Conservation (phyloP, 1,140 invertebrate species). For the Aethina tumida region DNA sequence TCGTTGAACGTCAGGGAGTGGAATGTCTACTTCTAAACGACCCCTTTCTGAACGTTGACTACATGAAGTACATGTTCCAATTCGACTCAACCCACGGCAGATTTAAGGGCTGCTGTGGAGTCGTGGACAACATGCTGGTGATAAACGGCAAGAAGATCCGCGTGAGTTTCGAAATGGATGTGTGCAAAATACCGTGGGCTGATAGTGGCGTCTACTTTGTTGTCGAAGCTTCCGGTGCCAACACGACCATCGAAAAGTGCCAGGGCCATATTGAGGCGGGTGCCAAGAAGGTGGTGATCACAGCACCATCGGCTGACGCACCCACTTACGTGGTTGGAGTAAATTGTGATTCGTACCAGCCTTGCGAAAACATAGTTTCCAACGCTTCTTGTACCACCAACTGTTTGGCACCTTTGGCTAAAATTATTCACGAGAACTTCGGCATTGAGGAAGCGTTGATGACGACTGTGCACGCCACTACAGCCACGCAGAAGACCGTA, state of each 20-base stretch:
- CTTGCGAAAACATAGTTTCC: constrained; percentile 56
- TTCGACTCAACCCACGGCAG: constrained; percentile 94
- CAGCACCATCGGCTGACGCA: constrained; percentile 93
- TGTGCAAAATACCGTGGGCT: constrained; percentile 75
- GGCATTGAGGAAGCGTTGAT: constrained; percentile 58
- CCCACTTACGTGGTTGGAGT: constrained; percentile 98
- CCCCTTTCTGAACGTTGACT: constrained; percentile 86
- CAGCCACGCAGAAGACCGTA: constrained; percentile 97
- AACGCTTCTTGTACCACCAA: constrained; percentile 99
- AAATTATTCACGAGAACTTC: constrained; percentile 64
- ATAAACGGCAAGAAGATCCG: constrained; percentile 79
- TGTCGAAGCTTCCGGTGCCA: constrained; percentile 95
- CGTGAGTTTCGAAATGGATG: constrained; percentile 48
- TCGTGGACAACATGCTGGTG: constrained; percentile 64
- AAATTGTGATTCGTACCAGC: constrained; percentile 83
- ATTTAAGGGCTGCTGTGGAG: constrained; percentile 72
- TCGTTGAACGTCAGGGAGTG: constrained; percentile 48
- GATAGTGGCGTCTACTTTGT: constrained; percentile 84
- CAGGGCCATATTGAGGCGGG: constrained; percentile 75
- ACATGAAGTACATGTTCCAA: constrained; percentile 98
- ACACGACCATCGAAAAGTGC: constrained; percentile 89
- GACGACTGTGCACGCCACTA: constrained; percentile 97
- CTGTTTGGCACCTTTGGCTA: constrained; percentile 95
- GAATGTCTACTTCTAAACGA: constrained; percentile 77
- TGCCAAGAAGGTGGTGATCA: constrained; percentile 95